A percentile compares a stretch with the other conserved stretches of the same genome.
phyloP scores from a whole-genome alignment of 2,113 vertebrate species.

The Trachemys scripta region DNA sequence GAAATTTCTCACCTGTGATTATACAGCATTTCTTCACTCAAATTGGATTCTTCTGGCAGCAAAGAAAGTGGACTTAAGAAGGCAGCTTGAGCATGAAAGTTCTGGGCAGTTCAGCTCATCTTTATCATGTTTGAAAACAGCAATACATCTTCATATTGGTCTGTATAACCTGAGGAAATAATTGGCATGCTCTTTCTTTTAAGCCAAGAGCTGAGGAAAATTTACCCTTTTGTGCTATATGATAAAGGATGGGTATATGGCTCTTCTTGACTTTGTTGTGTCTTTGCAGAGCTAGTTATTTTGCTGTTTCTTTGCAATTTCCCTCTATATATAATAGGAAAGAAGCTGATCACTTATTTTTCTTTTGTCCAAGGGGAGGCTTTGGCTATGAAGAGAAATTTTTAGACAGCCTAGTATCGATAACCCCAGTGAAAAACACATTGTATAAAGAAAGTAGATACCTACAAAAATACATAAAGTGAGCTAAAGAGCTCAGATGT shows the following conservation, averaged over 20 bases:
- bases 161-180: conserved; percentile 37
- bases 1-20: conserved; percentile 65
- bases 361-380: not conserved
- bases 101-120: conserved; percentile 29
- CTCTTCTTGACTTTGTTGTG: conserved; percentile 35
- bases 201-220: conserved; percentile 27
- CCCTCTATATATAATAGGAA: not conserved
- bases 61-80: not conserved
- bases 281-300: conserved; percentile 16
- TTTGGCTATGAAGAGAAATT: not conserved
- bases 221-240: not conserved
- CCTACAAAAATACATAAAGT: not conserved
- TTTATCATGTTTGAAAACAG: conserved; percentile 41
- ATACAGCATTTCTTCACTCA: conserved; percentile 44
- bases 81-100: conserved; percentile 19
- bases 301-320: not conserved
- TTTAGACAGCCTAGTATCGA: not conserved
- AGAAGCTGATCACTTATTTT: not conserved
- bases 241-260: not conserved
- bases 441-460: not conserved
- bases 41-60: not conserved
- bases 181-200: conserved; percentile 52
- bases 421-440: not conserved
- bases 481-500: not conserved
- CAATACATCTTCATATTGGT: conserved; percentile 21